Conservation (phyloP, 2,888 invertebrate species). For the Tachystola acroxantha region DNA sequence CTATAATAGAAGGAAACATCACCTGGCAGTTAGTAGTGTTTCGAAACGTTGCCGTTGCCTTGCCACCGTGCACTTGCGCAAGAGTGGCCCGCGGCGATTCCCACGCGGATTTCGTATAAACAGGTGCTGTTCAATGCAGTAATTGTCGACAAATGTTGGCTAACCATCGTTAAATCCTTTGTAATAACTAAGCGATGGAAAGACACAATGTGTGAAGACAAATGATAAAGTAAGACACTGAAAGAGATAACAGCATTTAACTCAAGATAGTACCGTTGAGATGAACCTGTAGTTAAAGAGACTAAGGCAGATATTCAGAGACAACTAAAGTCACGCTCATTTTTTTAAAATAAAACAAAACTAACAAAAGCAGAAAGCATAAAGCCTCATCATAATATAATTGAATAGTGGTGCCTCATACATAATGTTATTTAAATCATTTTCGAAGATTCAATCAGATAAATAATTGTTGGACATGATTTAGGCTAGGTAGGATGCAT, state of each 20-base stretch:
- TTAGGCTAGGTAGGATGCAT: background rate
- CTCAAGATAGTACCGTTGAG: too few species aligned
- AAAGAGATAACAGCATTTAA: too few species aligned
- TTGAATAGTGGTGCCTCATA: background rate
- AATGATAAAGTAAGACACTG: too few species aligned
- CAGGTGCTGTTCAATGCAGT: conserved; percentile 59
- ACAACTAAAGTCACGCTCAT: too few species aligned
- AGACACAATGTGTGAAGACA: too few species aligned
- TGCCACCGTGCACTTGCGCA: conserved; percentile 45
- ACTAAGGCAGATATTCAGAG: too few species aligned
- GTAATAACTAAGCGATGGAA: background rate
- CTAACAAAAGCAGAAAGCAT: background rate
- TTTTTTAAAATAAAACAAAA: background rate
- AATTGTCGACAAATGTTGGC: conserved; percentile 41
- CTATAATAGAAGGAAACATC: too few species aligned
- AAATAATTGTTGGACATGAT: background rate
- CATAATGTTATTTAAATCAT: background rate
- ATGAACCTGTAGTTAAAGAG: too few species aligned
- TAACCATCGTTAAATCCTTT: background rate
- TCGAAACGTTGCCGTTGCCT: conserved; percentile 21
- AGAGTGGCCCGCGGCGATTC: conserved; percentile 55
- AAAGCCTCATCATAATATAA: too few species aligned
- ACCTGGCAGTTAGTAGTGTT: conserved; percentile 13
- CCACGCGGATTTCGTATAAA: conserved; percentile 74
- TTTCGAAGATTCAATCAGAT: background rate